Percentiles rank a stretch among this genome's conserved stretches.
Conservation (phyloP, 1,140 invertebrate species). For the Hylaeus volcanicus region DNA sequence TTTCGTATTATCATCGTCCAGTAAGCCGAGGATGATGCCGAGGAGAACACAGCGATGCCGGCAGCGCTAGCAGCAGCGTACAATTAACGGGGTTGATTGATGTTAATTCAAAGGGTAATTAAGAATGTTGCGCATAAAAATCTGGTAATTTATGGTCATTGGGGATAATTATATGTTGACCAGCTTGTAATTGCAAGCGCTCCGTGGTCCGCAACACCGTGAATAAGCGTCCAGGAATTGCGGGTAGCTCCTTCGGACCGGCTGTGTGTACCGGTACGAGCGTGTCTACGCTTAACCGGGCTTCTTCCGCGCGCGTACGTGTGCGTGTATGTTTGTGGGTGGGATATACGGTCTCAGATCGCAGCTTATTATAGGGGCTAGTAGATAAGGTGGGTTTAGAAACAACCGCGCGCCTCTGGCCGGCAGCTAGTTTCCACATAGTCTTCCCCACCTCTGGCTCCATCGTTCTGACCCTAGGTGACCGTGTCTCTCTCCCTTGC, state of each 20-base stretch:
- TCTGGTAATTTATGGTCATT: constrained; percentile 81
- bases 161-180: constrained; percentile 81
- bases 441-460: constrained; percentile 24
- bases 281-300: not conserved
- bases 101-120: constrained; percentile 82
- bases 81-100: constrained; percentile 81
- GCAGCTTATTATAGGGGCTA: constrained; percentile 78
- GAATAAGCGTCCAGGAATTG: constrained; percentile 54
- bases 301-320: constrained; percentile 25
- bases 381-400: constrained; percentile 77
- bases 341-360: constrained; percentile 77
- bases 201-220: constrained; percentile 63
- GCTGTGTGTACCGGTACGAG: not conserved
- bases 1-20: constrained; percentile 58
- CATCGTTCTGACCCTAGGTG: not conserved
- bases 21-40: constrained; percentile 9
- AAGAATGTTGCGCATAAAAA: constrained; percentile 81
- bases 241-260: constrained; percentile 54
- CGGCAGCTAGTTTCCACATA: constrained; percentile 65
- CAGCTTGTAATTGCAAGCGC: constrained; percentile 81
- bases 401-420: constrained; percentile 72
- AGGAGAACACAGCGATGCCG: constrained; percentile 61
- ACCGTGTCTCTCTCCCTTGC: not conserved
- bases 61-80: constrained; percentile 69
- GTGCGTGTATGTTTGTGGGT: constrained; percentile 33